Evolutionary conservation across 2,888 invertebrate species (phyloP).

Genomic region (Hypsopygia costalis): DNA sequence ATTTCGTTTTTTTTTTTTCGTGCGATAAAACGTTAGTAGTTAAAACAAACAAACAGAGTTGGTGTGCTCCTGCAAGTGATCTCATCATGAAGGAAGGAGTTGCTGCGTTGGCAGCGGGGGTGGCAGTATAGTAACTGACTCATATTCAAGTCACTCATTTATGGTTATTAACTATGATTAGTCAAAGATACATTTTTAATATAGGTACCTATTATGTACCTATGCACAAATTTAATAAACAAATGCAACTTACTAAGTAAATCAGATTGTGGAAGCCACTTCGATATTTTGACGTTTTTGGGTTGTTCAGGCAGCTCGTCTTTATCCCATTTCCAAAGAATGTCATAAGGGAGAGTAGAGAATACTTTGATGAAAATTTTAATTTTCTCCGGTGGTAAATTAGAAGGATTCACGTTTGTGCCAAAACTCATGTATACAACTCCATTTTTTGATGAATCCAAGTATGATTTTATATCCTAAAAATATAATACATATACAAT

Average conservation of each 20-base stretch:
- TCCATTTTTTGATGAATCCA: conserved; percentile 56
- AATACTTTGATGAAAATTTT: conserved; percentile 45
- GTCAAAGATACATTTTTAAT: background rate
- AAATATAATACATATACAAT: conserved; percentile 10
- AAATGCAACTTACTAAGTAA: conserved; percentile 44
- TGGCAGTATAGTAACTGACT: no score
- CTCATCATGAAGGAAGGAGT: no score
- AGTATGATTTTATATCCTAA: conserved; percentile 47
- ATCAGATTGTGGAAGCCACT: conserved; percentile 71
- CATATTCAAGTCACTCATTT: no score
- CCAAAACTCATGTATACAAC: conserved; percentile 69
- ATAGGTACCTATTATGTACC: no score
- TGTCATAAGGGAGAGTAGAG: conserved; percentile 54
- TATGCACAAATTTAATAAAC: background rate
- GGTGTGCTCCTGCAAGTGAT: no score
- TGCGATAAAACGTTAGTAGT: no score
- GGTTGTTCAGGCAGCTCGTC: conserved; percentile 47
- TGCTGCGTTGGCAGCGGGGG: no score
- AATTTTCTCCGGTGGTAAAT: conserved; percentile 41
- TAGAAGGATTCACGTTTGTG: conserved; percentile 46
- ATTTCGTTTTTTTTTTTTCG: no score
- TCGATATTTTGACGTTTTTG: conserved; percentile 52
- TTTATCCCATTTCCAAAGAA: conserved; percentile 66
- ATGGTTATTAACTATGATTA: no score
- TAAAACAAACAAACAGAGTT: no score